A percentile compares a stretch with the other conserved stretches of the same genome.
phyloP scores from a whole-genome alignment of 2,113 vertebrate species.

The Miniopterus natalensis region DNA sequence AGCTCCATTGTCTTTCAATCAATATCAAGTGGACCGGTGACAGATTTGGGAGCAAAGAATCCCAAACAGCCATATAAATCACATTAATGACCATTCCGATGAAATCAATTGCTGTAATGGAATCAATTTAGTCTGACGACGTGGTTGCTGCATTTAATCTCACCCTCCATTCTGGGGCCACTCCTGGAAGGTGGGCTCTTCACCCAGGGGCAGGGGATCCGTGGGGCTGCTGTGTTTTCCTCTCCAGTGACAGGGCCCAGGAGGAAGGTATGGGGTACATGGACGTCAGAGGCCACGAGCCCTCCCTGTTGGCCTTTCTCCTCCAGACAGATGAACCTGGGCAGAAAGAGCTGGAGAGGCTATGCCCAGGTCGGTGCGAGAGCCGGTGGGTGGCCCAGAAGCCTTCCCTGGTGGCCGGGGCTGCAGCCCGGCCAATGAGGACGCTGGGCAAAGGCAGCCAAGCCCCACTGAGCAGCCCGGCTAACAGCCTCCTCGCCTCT shows the following conservation, averaged over 20 bases:
- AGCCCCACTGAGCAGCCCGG: neutral
- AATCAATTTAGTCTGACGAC: neutral
- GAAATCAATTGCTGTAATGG: neutral
- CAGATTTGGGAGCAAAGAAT: constrained; percentile 18
- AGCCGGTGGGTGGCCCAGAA: neutral
- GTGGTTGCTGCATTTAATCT: neutral
- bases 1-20: neutral
- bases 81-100: neutral
- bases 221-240: neutral
- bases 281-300: neutral
- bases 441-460: neutral
- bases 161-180: neutral
- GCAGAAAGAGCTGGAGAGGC: neutral
- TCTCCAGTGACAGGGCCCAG: neutral
- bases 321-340: neutral
- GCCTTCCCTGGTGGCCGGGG: neutral
- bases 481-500: neutral
- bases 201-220: neutral
- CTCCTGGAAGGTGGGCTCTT: neutral
- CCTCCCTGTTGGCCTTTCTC: neutral
- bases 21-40: neutral
- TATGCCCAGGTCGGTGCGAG: neutral
- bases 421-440: neutral
- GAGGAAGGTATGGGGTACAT: too few species aligned
- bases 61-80: constrained; percentile 12